A percentile compares a stretch with the other conserved stretches of the same genome.
Evolutionary conservation across 2,888 invertebrate genomes (phyloP).

Genomic region (Agrotis segetum): DNA sequence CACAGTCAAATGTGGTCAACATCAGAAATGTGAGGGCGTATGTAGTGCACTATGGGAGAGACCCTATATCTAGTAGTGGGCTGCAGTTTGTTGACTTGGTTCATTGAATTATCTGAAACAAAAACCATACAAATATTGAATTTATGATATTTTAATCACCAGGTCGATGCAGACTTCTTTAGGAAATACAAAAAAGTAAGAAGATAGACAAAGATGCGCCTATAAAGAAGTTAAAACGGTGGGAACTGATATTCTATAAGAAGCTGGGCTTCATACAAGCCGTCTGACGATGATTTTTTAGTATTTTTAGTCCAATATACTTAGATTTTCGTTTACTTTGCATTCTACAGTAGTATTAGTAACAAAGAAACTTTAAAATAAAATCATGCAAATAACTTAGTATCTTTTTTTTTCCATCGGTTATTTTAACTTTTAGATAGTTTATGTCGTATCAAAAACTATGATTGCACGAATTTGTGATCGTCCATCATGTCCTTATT

Average conservation of each 20-base stretch:
- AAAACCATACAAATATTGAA: not conserved
- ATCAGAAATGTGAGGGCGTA: too few relatives aligned
- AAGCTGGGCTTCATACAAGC: conserved; percentile 87
- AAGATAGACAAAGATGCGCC: conserved; percentile 82
- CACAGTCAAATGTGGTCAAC: too few relatives aligned
- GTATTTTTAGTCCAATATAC: conserved; percentile 62
- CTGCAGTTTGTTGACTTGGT: too few relatives aligned
- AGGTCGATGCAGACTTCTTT: conserved; percentile 84
- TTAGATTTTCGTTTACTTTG: conserved; percentile 38
- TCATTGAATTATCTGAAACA: not conserved
- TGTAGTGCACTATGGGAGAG: too few relatives aligned
- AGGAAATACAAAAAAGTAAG: conserved; percentile 83
- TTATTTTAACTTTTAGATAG: not conserved
- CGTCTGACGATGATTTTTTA: conserved; percentile 71
- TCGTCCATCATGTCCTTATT: not conserved
- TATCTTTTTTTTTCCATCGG: conserved; percentile 1
- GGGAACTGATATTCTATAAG: conserved; percentile 87
- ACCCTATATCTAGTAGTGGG: not conserved
- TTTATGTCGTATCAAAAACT: not conserved
- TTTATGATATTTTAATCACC: not conserved
- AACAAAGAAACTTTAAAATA: conserved; percentile 29
- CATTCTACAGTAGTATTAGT: conserved; percentile 23
- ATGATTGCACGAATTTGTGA: not conserved
- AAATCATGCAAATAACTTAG: conserved; percentile 27
- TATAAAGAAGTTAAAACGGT: conserved; percentile 84